These are phyloP conservation scores for Pterocles burchelli DNA, from an alignment of 2,113 vertebrate genomes.

Conservation along the genomic window DNA sequence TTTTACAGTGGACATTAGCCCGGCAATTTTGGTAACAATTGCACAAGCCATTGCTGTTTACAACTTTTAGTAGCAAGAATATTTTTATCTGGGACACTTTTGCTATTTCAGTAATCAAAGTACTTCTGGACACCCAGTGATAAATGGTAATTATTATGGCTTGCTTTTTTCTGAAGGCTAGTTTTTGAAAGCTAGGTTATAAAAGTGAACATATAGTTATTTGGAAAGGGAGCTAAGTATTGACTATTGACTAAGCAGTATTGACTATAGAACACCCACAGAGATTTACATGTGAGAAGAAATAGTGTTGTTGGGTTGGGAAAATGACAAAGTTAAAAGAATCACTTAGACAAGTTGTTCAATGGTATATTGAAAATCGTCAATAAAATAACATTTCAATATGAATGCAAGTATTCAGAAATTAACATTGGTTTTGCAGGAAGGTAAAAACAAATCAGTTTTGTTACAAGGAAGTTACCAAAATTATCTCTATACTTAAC, in stretches of 20 bases:
- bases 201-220: background rate
- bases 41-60: background rate
- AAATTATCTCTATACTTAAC: background rate
- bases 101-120: background rate
- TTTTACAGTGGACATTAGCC: background rate
- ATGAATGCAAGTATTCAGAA: background rate
- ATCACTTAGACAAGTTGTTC: background rate
- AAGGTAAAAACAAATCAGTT: background rate
- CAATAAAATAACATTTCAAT: background rate
- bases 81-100: background rate
- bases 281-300: background rate
- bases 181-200: background rate
- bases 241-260: background rate
- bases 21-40: background rate
- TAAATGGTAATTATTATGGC: background rate
- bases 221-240: background rate
- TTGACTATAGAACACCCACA: background rate
- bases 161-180: background rate
- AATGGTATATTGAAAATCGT: background rate
- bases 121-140: background rate
- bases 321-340: background rate
- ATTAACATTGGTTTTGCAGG: background rate
- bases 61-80: background rate
- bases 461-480: background rate
- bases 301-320: accelerated